phyloP scores from a whole-genome alignment of 2,888 invertebrate species.

The Nymphalis polychloros region DNA sequence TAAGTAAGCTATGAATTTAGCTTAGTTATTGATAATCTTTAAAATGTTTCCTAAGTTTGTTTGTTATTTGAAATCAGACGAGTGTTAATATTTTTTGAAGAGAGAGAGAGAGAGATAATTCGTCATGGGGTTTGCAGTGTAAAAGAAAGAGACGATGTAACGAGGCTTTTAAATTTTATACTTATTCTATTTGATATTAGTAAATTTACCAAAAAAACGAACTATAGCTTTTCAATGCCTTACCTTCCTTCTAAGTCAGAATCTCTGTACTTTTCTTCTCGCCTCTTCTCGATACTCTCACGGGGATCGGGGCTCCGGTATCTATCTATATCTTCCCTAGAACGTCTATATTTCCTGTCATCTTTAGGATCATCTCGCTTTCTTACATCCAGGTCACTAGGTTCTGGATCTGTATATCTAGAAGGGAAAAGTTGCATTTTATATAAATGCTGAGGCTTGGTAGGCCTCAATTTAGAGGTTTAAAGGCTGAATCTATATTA shows the following conservation, averaged over 20 bases:
- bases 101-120: no score
- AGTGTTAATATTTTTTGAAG: no score
- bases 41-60: no score
- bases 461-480: neutral
- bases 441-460: neutral
- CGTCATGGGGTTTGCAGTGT: no score
- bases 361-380: constrained; percentile 63
- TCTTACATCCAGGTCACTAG: constrained; percentile 66
- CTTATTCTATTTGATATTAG: no score
- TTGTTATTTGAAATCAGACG: no score
- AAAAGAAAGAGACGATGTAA: no score
- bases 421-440: neutral
- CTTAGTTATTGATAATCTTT: no score
- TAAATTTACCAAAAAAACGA: neutral
- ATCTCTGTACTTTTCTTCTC: constrained; percentile 52
- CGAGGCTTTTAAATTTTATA: no score
- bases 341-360: constrained; percentile 56
- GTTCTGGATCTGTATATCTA: constrained; percentile 76
- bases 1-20: no score
- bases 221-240: neutral
- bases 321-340: constrained; percentile 59
- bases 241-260: constrained; percentile 58
- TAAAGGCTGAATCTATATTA: no score
- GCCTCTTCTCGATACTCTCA: constrained; percentile 57
- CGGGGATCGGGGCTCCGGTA: constrained; percentile 56